phyloP scores from a whole-genome alignment of 64 coral and sea anemone species.

The Stichodactyla mertensii region DNA sequence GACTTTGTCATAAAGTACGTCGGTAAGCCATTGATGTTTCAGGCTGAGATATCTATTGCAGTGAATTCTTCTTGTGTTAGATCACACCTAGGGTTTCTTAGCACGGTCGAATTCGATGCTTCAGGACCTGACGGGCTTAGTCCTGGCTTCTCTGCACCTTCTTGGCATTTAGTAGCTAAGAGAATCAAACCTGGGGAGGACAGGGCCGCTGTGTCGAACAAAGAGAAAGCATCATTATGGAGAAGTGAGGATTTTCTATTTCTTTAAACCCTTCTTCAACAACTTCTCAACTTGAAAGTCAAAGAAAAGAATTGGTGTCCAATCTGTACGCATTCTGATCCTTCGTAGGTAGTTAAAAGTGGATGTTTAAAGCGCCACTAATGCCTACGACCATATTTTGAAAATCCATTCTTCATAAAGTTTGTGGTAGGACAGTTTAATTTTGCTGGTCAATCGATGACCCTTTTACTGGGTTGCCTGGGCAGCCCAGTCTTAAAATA shows the following conservation, averaged over 20 bases:
- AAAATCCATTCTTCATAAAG: too few species aligned
- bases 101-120: constrained; percentile 29
- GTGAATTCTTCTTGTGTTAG: neutral
- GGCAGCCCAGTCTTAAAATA: too few species aligned
- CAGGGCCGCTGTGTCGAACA: neutral
- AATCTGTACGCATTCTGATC: too few species aligned
- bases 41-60: neutral
- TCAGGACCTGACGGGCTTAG: constrained; percentile 6
- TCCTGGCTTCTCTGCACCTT: neutral
- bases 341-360: too few species aligned
- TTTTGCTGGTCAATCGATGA: too few species aligned
- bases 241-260: constrained; percentile 2
- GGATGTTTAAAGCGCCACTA: too few species aligned
- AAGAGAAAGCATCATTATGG: neutral
- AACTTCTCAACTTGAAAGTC: too few species aligned
- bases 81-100: neutral
- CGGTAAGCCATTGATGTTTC: constrained; percentile 32
- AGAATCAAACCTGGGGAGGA: neutral
- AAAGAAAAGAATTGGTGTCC: too few species aligned
- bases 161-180: neutral
- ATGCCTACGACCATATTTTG: too few species aligned
- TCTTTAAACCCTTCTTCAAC: neutral
- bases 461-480: too few species aligned
- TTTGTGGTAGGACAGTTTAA: too few species aligned
- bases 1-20: constrained; percentile 11